Base-by-base conservation (phyloP, 1,140 invertebrate genomes). In the Hirudo medicinalis region DNA sequence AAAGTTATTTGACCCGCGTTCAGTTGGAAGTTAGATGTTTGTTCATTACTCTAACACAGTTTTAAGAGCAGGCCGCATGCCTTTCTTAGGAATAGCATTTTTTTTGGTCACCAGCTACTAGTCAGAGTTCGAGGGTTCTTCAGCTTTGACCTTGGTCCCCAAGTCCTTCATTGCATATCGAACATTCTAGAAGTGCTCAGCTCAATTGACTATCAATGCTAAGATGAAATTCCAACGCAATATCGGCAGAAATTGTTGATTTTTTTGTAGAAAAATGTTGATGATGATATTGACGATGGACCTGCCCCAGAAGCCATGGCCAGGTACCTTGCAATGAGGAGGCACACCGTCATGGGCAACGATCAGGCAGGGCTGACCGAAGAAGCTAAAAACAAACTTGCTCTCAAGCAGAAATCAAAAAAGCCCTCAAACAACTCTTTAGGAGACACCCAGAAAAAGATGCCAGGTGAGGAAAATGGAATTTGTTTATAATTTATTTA, bases 341-440 rank as follows among this genome's bases (percentile, higher is more conserved):
- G 92, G 67, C 92, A 96, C 79, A 96, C 93, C 0, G 91, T 96
- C 19, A 54, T 49, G 13, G 90, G 49, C 32, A 70, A 70, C 53
- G 69, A 27, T 55, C n/a, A 54, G 69, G 69, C 69, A 19, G 69
- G 69, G 15, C 19, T 49, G 40, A 32, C 40, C 8, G 49, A 49
- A 9, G 29, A 70, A 70, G 69, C 57, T n/a, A 63, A 22, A 63
- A 22, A 5, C 29, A 63, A 63, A 32, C 57, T 63, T 20, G 57
- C 22, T 5, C 22, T 63, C 22, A 63, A 63, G 15, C 22, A 63
- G 20, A 32, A 63, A 63, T 25, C 57, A 13, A 32, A 63, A 32
- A 22, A 32, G 20, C 57, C 57, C 11, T 63, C 57, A 11, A 63
- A 32, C 57, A 63, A 63, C 19, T 22, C 29, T n/a, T 32, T 63